A percentile compares a stretch with the other conserved stretches of the same genome.
Conservation (phyloP, 1,140 invertebrate genomes). For the Drosophila lowei region DNA sequence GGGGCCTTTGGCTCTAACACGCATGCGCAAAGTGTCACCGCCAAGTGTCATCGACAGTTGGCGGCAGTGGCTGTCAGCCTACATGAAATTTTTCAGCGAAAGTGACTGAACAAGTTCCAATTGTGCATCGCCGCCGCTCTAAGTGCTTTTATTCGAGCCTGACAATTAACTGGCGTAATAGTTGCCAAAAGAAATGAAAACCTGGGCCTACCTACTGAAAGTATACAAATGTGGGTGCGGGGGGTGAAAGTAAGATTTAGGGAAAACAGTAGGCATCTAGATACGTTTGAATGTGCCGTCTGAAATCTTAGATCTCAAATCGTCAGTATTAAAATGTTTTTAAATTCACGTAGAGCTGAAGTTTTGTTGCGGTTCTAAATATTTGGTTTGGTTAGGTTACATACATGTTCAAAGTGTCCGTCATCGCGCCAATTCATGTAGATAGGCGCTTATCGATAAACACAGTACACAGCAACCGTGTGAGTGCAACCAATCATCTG, state of each 20-base stretch:
- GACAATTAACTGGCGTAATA: constrained; percentile 70
- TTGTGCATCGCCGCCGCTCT: constrained; percentile 43
- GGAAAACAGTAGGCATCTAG: constrained; percentile 4
- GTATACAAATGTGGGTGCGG: too few relatives aligned
- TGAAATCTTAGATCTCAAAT: constrained; percentile 29
- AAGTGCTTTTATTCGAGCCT: constrained; percentile 59
- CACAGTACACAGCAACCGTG: constrained; percentile 49
- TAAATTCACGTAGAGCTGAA: constrained; percentile 76
- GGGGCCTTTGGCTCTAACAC: constrained; percentile 10
- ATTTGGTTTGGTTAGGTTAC: constrained; percentile 59
- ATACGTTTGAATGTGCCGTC: constrained; percentile 10
- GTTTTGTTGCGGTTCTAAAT: constrained; percentile 76
- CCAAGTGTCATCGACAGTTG: constrained; percentile 34
- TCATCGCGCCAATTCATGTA: constrained; percentile 67
- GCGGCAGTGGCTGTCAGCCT: constrained; percentile 3
- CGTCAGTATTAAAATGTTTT: constrained; percentile 75
- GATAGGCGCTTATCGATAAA: constrained; percentile 61
- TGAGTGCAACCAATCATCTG: constrained; percentile 41
- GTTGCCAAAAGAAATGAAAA: constrained; percentile 52
- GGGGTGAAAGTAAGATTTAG: neutral
- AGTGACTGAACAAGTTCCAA: constrained; percentile 79
- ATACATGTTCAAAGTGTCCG: constrained; percentile 42
- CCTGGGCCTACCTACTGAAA: too few relatives aligned
- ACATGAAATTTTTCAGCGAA: constrained; percentile 69
- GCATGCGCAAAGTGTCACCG: constrained; percentile 45